Evolutionary conservation across 2,797 vertebrate species (phyloP), one percentile per base, ranked within the genome.

Genomic region (Macropus fuliginosus): DNA sequence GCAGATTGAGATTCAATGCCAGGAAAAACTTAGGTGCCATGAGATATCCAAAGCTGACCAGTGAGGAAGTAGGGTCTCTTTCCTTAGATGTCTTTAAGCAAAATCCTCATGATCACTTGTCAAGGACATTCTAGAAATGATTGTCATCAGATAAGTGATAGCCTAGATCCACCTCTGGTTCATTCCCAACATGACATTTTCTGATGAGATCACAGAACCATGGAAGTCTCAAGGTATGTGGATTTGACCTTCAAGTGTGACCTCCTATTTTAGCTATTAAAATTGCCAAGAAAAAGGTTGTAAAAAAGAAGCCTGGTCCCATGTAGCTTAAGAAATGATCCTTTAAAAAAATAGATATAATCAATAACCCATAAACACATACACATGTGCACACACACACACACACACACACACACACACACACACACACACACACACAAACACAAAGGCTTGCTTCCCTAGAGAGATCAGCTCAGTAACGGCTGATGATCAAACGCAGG

Each of bases 401-500:
- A 55, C 46, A 62, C 29, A 62, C 10, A 62, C 29, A 62, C 12
- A 31, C 57, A 62, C 59, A 62, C 29, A 62, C 29, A 59, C 57
- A 59, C 57, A 31, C 28, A 74, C 13, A 66, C 31, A 34, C 13
- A n/a, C 62, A 74, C 2, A n/a, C 34, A n/a, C 62, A 46, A 1
- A 81, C 74, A 81, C 40, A 46, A 0, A 21, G 40, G 9, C 40
- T 81, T 46, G 40, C 18, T 24, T 46, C 18, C 40, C 40, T 24
- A 10, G 40, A 81, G 74, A 46, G 74, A 81, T 46, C 40, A 10
- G 40, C 74, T 81, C 74, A 81, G 18, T 81, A 97, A 93, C 93
- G 98, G 94, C 98, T 97, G 95, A 91, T 92, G 56, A 93, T 55
- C 56, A 93, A 96, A 97, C 2, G 52, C 40, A 89, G 62, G 97